These are phyloP conservation scores for Cyanoderma ruficeps DNA, from an alignment of 2,113 vertebrate species.

Conservation along the genomic window DNA sequence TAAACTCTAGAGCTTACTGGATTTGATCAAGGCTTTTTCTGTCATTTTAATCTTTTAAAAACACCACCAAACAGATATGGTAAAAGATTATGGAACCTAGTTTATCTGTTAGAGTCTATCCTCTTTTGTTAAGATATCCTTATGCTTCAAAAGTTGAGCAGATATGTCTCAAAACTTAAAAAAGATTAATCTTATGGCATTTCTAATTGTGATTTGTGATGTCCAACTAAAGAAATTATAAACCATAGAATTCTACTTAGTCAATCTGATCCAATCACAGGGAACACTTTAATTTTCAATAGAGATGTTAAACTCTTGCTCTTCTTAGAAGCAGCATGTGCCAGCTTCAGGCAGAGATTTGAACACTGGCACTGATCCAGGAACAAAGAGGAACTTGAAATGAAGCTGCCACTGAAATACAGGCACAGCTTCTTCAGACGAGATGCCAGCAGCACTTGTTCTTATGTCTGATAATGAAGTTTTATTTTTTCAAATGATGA, in stretches of 20 bases:
- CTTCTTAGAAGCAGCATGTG: conserved; percentile 29
- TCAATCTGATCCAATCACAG: conserved; percentile 46
- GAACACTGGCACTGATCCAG: conserved; percentile 54
- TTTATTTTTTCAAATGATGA: conserved; percentile 64
- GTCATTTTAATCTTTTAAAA: conserved; percentile 70
- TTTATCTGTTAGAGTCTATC: conserved; percentile 44
- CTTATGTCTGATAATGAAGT: conserved; percentile 46
- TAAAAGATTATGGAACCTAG: conserved; percentile 41
- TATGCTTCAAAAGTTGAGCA: conserved; percentile 59
- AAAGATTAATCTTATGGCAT: conserved; percentile 43
- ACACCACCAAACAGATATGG: conserved; percentile 47
- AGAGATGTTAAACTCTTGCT: conserved; percentile 43
- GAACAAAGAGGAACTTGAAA: conserved; percentile 27
- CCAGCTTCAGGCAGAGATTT: conserved; percentile 59
- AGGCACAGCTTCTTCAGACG: conserved; percentile 22
- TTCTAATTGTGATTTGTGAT: conserved; percentile 59
- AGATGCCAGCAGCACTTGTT: conserved; percentile 31
- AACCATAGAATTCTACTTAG: conserved; percentile 41
- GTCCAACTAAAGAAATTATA: conserved; percentile 53
- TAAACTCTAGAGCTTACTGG: conserved; percentile 54
- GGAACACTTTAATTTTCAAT: conserved; percentile 59
- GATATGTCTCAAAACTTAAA: conserved; percentile 40
- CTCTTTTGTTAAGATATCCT: conserved; percentile 53
- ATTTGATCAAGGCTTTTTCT: conserved; percentile 63
- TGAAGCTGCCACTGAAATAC: background rate